Base-by-base conservation (phyloP, 2,113 vertebrate genomes). In the Excalfactoria chinensis region DNA sequence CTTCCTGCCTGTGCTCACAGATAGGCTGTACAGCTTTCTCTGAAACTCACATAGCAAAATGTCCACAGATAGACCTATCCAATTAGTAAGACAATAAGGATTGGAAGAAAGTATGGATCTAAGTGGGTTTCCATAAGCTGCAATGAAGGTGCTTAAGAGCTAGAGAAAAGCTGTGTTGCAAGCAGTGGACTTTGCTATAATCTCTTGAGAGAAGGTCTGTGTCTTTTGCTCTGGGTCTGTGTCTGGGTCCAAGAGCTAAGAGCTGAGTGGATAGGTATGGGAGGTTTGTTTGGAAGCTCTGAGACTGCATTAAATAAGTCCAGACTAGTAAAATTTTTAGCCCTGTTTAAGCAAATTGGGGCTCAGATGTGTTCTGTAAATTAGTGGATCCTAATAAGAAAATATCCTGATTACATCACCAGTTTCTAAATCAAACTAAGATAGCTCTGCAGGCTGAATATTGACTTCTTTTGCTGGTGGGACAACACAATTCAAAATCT, bases 41-140 rank as follows among this genome's bases (percentile, higher is more conserved):
- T 58, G 66, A 56, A 86, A 66, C 68, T 60, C 0, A 0, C 74
- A 2, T n/a, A 23, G 62, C 88, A 84, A 87, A 88, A 76, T 48
- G 59, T 56, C 63, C 84, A 69, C 64, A 74, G 75, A 49, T 60
- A 80, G 0, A 0, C 35, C 64, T 35, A 90, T 91, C 80, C 86
- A 78, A 75, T 95, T 84, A 86, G 62, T 62, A 72, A 90, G n/a
- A 95, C 83, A 93, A 93, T 94, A 75, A 56, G 86, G 88, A 92
- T 32, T 94, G 86, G 80, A 95, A 96, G 93, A 95, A 94, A 93
- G 95, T 93, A 69, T 93, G 69, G 64, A 41, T 90, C 88, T 95
- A 95, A 96, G 95, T 94, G 76, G 79, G 92, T 96, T 95, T 93
- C 90, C 48, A 66, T 94, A 89, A 95, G 88, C 73, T 94, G 73